Percentiles rank a stretch among this genome's conserved stretches.
These are phyloP conservation scores for Melitaea cinxia DNA, from an alignment of 1,140 invertebrate species.

Conservation along the genomic window DNA sequence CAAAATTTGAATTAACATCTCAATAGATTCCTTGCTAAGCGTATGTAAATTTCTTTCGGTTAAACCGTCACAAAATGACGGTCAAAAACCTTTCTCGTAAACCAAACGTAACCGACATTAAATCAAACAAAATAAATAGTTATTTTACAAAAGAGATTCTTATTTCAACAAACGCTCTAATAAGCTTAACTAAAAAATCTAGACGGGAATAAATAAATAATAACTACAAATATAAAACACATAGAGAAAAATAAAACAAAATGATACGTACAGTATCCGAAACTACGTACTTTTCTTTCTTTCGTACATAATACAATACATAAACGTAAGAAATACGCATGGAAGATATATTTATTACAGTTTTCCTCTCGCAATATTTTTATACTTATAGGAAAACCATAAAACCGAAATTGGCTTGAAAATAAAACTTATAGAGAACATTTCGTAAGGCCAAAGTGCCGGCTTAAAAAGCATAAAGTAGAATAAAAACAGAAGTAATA, in stretches of 20 bases:
- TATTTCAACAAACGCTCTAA: no score
- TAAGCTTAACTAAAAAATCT: no score
- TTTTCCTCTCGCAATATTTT: conserved; percentile 17
- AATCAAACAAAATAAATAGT: no score
- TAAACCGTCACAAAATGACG: not conserved
- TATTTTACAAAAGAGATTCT: no score
- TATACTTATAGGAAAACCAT: conserved; percentile 20
- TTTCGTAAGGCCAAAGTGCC: not conserved
- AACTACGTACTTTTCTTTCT: no score
- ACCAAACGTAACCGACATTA: no score
- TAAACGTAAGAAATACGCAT: not conserved
- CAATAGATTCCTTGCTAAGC: conserved; percentile 1
- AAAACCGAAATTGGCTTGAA: conserved; percentile 11
- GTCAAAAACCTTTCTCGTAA: no score
- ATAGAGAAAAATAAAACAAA: no score
- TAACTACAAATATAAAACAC: no score
- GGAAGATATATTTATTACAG: conserved; percentile 8
- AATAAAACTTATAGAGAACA: conserved; percentile 20
- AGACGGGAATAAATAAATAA: no score
- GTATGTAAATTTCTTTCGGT: not conserved
- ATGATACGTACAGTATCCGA: no score
- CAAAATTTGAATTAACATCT: conserved; percentile 1
- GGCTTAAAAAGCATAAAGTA: not conserved
- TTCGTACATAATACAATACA: not conserved
- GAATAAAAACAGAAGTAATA: not conserved